A percentile compares a stretch with the other conserved stretches of the same genome.
These are phyloP conservation scores for Leptinotarsa rubiginosa DNA, from an alignment of 2,888 invertebrate genomes.

Conservation along the genomic window DNA sequence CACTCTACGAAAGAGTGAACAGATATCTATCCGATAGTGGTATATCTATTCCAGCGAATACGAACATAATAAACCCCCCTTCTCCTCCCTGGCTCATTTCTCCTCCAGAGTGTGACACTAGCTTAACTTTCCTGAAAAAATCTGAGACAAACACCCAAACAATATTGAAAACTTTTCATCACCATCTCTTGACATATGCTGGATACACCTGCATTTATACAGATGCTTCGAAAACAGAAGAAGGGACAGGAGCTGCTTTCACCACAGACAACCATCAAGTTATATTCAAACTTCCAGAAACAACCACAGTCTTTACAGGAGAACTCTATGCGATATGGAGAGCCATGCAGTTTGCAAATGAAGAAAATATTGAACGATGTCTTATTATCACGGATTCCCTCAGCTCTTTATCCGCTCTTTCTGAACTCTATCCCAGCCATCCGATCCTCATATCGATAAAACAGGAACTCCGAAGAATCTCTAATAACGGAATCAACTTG, in stretches of 20 bases:
- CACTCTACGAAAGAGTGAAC: not conserved
- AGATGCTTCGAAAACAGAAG: not conserved
- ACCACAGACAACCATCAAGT: not conserved
- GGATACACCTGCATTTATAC: conserved; percentile 2
- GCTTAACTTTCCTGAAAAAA: not conserved
- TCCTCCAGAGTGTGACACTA: not conserved
- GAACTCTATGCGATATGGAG: no score
- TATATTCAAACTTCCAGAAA: not conserved
- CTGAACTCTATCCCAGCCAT: no score
- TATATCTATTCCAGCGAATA: not conserved
- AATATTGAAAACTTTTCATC: not conserved
- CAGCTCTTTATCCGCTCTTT: no score
- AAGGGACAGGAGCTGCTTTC: not conserved
- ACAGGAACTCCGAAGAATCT: no score
- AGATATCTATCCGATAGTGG: no score
- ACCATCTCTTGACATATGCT: not conserved
- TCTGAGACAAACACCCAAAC: not conserved
- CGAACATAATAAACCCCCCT: not conserved
- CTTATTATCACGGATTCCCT: no score
- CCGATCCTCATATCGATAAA: no score
- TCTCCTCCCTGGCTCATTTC: not conserved
- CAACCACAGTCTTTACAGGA: not conserved
- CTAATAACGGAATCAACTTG: no score
- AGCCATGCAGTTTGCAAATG: no score
- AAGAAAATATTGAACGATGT: no score